phyloP scores from a whole-genome alignment of 2,113 vertebrate genomes.

The Rhabdornis inornatus region DNA sequence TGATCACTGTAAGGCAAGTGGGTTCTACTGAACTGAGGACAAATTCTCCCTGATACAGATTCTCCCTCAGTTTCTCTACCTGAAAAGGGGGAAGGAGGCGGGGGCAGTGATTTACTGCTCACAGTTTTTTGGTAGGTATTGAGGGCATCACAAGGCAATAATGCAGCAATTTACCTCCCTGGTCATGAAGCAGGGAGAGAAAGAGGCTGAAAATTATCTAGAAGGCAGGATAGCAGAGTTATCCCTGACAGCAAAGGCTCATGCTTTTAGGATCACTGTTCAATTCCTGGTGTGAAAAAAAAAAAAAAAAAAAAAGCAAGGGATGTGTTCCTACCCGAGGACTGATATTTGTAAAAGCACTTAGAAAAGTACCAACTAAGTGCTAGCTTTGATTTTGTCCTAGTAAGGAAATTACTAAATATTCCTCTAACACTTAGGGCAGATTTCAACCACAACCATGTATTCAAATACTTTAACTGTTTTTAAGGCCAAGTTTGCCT shows the following conservation, averaged over 20 bases:
- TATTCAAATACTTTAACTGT: slow-evolving; percentile 34
- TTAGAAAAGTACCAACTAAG: slow-evolving; percentile 4
- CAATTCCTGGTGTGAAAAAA: background rate
- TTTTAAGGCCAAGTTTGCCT: slow-evolving; percentile 34
- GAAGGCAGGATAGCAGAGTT: background rate
- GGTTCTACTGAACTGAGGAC: background rate
- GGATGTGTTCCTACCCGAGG: background rate
- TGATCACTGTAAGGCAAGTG: background rate
- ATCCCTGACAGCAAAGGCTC: background rate
- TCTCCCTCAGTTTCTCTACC: background rate
- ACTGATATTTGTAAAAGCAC: slow-evolving; percentile 4
- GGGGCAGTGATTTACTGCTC: background rate
- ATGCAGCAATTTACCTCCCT: background rate
- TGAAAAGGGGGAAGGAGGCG: background rate
- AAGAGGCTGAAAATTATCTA: background rate
- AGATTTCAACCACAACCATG: slow-evolving; percentile 32
- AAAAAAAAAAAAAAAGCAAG: background rate
- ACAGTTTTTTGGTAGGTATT: background rate
- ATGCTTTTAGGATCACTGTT: background rate
- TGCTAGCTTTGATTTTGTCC: slow-evolving; percentile 40
- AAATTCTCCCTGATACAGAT: background rate
- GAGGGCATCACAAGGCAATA: background rate
- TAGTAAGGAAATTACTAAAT: slow-evolving; percentile 32
- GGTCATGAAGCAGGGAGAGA: background rate
- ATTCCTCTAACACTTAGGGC: background rate